Evolutionary conservation across 2,797 vertebrate genomes (phyloP).

Genomic region (Limosa lapponica): DNA sequence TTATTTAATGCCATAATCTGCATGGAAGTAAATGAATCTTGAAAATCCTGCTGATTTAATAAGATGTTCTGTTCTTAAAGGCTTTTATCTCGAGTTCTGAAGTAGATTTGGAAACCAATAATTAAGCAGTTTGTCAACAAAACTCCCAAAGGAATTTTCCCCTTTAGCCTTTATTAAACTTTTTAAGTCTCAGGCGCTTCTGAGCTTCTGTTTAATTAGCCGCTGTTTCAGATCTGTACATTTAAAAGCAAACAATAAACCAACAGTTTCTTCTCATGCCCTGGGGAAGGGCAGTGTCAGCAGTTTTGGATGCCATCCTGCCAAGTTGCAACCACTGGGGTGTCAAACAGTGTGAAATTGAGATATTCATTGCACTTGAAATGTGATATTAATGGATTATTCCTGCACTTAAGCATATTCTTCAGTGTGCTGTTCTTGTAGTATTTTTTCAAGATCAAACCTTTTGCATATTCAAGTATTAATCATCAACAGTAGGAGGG

Average conservation of each 20-base stretch:
- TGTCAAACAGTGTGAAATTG: not conserved
- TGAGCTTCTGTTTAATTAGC: conserved; percentile 8
- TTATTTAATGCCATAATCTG: not conserved
- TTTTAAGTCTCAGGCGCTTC: not conserved
- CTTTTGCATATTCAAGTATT: not conserved
- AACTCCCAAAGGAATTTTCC: not conserved
- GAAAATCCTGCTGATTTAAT: not conserved
- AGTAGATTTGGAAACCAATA: not conserved
- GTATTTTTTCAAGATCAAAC: not conserved
- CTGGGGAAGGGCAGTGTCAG: not conserved
- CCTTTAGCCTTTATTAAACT: conserved; percentile 27
- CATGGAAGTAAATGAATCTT: not conserved
- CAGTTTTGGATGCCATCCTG: not conserved
- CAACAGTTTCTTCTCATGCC: not conserved
- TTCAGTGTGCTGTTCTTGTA: not conserved
- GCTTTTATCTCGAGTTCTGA: not conserved
- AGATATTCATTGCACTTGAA: not conserved
- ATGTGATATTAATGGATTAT: not conserved
- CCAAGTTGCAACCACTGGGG: not conserved
- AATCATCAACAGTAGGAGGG: not conserved
- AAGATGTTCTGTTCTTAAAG: not conserved
- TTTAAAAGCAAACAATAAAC: not conserved
- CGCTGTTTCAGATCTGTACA: not conserved
- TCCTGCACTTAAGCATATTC: not conserved
- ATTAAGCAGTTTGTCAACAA: conserved; percentile 34